phyloP scores from a whole-genome alignment of 35 echinoderm and acorn worm species.

The Ptychodera flava region DNA sequence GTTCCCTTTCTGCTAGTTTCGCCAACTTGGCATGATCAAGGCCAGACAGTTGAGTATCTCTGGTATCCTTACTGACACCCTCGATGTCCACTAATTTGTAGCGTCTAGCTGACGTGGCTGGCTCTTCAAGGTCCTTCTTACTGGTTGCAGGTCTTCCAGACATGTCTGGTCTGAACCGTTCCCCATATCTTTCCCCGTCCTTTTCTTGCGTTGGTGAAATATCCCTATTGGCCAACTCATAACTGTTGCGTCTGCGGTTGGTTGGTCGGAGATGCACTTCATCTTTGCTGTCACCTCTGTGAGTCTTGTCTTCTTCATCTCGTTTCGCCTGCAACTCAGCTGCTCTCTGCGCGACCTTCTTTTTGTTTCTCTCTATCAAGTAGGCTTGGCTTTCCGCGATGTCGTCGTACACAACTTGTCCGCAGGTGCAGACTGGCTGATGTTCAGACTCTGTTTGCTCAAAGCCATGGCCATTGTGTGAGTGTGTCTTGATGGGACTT shows the following conservation, averaged over 20 bases:
- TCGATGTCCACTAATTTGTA: background rate
- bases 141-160: background rate
- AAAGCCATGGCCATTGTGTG: background rate
- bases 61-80: background rate
- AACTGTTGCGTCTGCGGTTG: background rate
- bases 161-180: background rate
- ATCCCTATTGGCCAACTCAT: background rate
- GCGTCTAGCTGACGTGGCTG: background rate
- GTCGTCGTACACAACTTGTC: background rate
- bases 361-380: background rate
- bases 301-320: background rate
- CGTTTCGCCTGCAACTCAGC: background rate
- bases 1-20: background rate
- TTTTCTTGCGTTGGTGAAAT: background rate
- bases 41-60: background rate
- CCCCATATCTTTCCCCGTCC: background rate
- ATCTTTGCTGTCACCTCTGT: background rate
- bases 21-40: background rate
- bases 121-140: background rate
- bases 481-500: background rate
- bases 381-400: background rate
- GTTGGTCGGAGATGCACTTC: background rate
- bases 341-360: background rate
- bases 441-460: background rate
- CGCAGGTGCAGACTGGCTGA: background rate